A percentile compares a stretch with the other conserved stretches of the same genome.
phyloP scores from a whole-genome alignment of 2,888 invertebrate genomes.

The Drosophila engyochracea region DNA sequence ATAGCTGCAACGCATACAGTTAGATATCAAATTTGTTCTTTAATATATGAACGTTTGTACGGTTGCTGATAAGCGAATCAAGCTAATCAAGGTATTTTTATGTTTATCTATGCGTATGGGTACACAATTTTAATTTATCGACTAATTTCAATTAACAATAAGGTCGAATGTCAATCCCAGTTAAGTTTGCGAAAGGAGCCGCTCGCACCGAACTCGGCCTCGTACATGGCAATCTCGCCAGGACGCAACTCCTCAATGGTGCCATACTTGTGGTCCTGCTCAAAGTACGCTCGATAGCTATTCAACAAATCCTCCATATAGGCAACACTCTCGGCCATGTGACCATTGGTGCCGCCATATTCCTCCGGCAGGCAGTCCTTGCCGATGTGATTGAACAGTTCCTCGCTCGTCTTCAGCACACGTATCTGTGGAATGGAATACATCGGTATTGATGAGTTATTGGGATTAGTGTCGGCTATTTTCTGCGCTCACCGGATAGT shows the following conservation, averaged over 20 bases:
- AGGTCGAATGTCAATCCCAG: conserved; percentile 64
- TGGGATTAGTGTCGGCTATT: not conserved
- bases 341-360: conserved; percentile 80
- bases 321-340: conserved; percentile 72
- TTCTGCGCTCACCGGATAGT: conserved; percentile 65
- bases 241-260: conserved; percentile 74
- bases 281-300: conserved; percentile 77
- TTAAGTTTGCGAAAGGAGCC: conserved; percentile 77
- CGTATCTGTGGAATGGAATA: conserved; percentile 49
- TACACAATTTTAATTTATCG: conserved; percentile 68
- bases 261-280: conserved; percentile 75
- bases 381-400: conserved; percentile 74
- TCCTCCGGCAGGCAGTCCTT: conserved; percentile 78
- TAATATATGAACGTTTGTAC: not conserved
- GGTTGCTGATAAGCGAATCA: conserved; percentile 52
- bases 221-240: conserved; percentile 69
- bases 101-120: conserved; percentile 45
- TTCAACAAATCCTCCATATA: conserved; percentile 80
- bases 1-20: conserved; percentile 25
- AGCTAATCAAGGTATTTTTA: conserved; percentile 44
- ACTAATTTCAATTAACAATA: conserved; percentile 41
- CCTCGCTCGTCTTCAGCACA: conserved; percentile 67
- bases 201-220: conserved; percentile 78
- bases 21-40: conserved; percentile 18
- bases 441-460: not conserved